A percentile compares a stretch with the other conserved stretches of the same genome.
These are phyloP conservation scores for Entelurus aequoreus DNA, from an alignment of 2,113 vertebrate genomes.

Conservation along the genomic window DNA sequence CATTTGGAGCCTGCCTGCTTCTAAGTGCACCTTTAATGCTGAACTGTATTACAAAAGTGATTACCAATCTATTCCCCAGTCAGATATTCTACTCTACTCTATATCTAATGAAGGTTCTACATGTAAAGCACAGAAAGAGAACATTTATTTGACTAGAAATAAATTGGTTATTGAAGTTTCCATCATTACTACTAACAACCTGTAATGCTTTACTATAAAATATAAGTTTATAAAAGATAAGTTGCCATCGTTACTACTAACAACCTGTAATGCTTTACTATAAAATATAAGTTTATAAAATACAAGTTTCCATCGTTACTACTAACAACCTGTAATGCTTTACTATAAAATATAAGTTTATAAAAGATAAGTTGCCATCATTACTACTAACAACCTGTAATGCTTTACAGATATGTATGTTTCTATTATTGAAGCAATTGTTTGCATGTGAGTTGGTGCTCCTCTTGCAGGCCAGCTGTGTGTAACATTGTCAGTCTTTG, in stretches of 20 bases:
- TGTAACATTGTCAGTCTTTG: neutral
- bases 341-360: too few relatives aligned
- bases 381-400: neutral
- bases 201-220: neutral
- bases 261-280: neutral
- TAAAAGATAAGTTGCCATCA: too few relatives aligned
- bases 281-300: too few relatives aligned
- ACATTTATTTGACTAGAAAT: neutral
- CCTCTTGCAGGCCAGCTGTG: neutral
- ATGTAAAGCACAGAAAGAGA: neutral
- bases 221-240: too few relatives aligned
- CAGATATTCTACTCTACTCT: neutral
- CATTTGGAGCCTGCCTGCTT: too few relatives aligned
- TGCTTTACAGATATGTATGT: neutral
- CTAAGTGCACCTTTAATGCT: neutral
- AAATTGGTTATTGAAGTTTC: neutral
- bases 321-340: neutral
- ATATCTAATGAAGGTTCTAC: neutral
- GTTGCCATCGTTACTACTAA: too few relatives aligned
- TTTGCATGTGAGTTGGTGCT: neutral
- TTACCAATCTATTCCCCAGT: neutral
- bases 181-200: neutral
- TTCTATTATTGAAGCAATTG: neutral
- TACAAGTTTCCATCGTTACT: too few relatives aligned
- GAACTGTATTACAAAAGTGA: neutral